Evolutionary conservation across 1,140 invertebrate genomes (phyloP).

Genomic region (Drosophila pandora): DNA sequence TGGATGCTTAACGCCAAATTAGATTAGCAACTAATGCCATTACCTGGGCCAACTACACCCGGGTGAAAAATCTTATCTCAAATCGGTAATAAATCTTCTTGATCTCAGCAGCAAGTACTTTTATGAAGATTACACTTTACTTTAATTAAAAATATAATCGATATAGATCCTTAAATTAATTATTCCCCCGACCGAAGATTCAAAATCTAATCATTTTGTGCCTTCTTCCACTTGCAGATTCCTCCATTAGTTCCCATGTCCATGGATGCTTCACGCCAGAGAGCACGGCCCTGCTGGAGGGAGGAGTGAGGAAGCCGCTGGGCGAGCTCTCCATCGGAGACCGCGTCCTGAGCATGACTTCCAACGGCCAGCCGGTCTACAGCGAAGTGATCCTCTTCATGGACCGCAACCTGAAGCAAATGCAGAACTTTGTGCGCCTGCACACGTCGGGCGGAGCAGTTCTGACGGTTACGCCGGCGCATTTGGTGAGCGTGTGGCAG

Average conservation of each 20-base stretch:
- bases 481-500: conserved; percentile 87
- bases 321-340: conserved; percentile 91
- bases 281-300: conserved; percentile 86
- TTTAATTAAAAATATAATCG: not conserved
- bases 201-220: conserved; percentile 5
- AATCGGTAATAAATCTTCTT: not conserved
- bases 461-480: conserved; percentile 93
- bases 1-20: conserved; percentile 81
- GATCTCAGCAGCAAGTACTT: not conserved
- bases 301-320: conserved; percentile 86
- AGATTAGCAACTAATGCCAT: conserved; percentile 80
- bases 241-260: conserved; percentile 91
- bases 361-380: conserved; percentile 88
- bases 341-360: conserved; percentile 89
- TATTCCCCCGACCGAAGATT: not conserved
- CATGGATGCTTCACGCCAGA: conserved; percentile 92
- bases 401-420: conserved; percentile 89
- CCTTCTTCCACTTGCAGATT: conserved; percentile 89
- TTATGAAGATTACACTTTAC: not conserved
- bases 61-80: conserved; percentile 13
- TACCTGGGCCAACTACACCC: conserved; percentile 49
- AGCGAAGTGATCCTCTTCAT: conserved; percentile 96
- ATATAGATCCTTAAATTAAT: not conserved
- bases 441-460: conserved; percentile 88
- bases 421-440: conserved; percentile 89